Evolutionary conservation across 2,888 invertebrate genomes (phyloP).

Genomic region (Chrysotoxum bicinctum): DNA sequence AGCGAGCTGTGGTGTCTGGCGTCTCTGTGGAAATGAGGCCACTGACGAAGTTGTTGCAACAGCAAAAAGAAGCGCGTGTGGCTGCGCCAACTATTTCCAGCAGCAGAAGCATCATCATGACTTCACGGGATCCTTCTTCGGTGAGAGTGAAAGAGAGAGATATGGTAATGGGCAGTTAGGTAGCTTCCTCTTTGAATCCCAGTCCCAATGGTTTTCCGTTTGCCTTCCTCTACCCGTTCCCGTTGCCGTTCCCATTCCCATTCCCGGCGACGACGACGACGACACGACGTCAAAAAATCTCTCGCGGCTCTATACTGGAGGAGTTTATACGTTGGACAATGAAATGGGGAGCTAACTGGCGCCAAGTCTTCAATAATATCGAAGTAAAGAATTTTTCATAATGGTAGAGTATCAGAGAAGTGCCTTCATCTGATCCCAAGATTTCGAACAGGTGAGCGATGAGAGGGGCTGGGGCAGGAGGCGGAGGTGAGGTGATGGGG

Average conservation of each 20-base stretch:
- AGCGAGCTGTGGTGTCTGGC: slow-evolving; percentile 48
- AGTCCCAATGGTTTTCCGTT: slow-evolving; percentile 41
- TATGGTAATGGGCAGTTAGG: slow-evolving; percentile 70
- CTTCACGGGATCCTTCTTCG: slow-evolving; percentile 43
- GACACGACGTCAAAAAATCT: slow-evolving; percentile 44
- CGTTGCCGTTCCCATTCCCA: background rate
- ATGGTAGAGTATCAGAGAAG: slow-evolving; percentile 55
- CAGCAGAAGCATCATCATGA: slow-evolving; percentile 29
- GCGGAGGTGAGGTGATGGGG: slow-evolving; percentile 1
- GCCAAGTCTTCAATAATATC: slow-evolving; percentile 81
- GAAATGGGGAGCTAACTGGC: slow-evolving; percentile 79
- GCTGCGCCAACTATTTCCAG: slow-evolving; percentile 51
- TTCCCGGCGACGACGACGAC: background rate
- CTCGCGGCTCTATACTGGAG: slow-evolving; percentile 37
- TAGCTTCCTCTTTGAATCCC: slow-evolving; percentile 64
- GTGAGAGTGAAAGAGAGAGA: slow-evolving; percentile 18
- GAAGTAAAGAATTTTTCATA: slow-evolving; percentile 74
- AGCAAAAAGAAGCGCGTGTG: slow-evolving; percentile 63
- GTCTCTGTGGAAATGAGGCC: slow-evolving; percentile 55
- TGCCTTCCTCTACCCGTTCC: background rate
- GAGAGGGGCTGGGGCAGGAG: background rate
- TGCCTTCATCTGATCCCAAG: slow-evolving; percentile 18
- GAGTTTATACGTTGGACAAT: slow-evolving; percentile 42
- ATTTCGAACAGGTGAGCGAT: slow-evolving; percentile 8
- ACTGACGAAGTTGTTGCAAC: slow-evolving; percentile 49